phyloP scores from a whole-genome alignment of 2,888 invertebrate species.

The Ophion ventricosus region DNA sequence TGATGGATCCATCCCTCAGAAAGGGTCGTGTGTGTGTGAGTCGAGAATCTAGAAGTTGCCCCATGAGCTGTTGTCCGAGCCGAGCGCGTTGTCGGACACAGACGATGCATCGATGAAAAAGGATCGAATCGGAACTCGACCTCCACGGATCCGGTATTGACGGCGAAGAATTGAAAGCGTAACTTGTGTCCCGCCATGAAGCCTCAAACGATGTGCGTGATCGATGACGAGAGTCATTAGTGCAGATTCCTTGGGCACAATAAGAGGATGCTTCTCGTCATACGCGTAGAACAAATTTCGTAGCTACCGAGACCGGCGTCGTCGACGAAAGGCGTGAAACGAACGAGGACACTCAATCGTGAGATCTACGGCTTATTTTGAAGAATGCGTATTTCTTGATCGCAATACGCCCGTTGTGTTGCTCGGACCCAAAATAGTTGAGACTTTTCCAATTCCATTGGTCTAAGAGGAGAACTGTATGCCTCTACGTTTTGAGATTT shows the following conservation, averaged over 20 bases:
- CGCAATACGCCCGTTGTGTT: slow-evolving; percentile 46
- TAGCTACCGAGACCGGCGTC: slow-evolving; percentile 38
- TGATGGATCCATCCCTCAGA: slow-evolving; percentile 68
- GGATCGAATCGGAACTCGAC: slow-evolving; percentile 12
- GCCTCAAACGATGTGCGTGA: neutral
- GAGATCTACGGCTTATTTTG: slow-evolving; percentile 5
- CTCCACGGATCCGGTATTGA: slow-evolving; percentile 48
- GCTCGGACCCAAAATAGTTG: slow-evolving; percentile 44
- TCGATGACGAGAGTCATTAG: slow-evolving; percentile 32
- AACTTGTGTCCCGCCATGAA: slow-evolving; percentile 59
- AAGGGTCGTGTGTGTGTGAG: slow-evolving; percentile 67
- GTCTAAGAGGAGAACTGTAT: neutral
- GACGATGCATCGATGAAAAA: too few relatives aligned
- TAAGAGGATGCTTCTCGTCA: slow-evolving; percentile 45
- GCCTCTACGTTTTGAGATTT: neutral
- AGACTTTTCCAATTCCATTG: slow-evolving; percentile 19
- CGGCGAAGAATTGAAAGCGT: slow-evolving; percentile 44
- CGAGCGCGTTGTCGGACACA: too few relatives aligned
- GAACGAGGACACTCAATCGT: slow-evolving; percentile 26
- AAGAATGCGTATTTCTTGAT: slow-evolving; percentile 21
- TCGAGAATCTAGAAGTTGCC: slow-evolving; percentile 68
- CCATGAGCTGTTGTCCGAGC: too few relatives aligned
- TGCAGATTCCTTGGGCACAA: slow-evolving; percentile 24
- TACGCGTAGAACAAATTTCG: neutral
- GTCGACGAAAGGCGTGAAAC: slow-evolving; percentile 48